A percentile compares a stretch with the other conserved stretches of the same genome.
Evolutionary conservation across 37 sponge, comb jelly and placozoan genomes (phyloP).

Genomic region (Axinella damicornis): DNA sequence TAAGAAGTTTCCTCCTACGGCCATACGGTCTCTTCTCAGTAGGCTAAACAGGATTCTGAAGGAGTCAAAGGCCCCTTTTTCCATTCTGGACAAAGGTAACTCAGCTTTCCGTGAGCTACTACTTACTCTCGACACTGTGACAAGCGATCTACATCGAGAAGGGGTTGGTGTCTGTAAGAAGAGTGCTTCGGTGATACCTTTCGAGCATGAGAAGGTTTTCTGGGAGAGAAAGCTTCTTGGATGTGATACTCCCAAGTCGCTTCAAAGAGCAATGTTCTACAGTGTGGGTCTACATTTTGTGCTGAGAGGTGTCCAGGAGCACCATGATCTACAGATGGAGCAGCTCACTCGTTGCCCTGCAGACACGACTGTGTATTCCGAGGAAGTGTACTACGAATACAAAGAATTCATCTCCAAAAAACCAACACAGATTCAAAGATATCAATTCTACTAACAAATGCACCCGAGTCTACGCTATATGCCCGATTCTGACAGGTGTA

Average conservation of each 20-base stretch:
- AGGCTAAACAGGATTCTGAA: constrained; percentile 21
- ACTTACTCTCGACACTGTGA: constrained; percentile 26
- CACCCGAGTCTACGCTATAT: constrained; percentile 30
- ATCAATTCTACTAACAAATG: constrained; percentile 31
- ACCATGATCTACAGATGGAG: constrained; percentile 17
- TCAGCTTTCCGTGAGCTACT: constrained; percentile 16
- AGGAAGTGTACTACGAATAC: constrained; percentile 35
- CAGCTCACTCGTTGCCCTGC: constrained; percentile 20
- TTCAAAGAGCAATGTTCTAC: constrained; percentile 30
- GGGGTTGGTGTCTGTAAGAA: constrained; percentile 44
- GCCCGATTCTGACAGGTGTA: constrained; percentile 23
- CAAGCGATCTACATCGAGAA: constrained; percentile 39
- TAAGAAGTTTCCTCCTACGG: constrained; percentile 21
- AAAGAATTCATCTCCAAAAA: constrained; percentile 43
- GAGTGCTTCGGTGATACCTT: constrained; percentile 27
- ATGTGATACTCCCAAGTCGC: constrained; percentile 14
- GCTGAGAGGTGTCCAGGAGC: constrained; percentile 55
- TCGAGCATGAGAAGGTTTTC: constrained; percentile 43
- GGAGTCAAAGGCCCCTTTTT: constrained; percentile 33
- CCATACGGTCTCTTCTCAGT: constrained; percentile 30
- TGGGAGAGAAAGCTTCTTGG: constrained; percentile 42
- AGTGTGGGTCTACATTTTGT: constrained; percentile 43
- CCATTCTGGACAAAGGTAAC: constrained; percentile 36
- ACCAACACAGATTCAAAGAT: constrained; percentile 55
- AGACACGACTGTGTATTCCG: constrained; percentile 23